A percentile compares a stretch with the other conserved stretches of the same genome.
phyloP scores from a whole-genome alignment of 2,888 invertebrate genomes.

The Nasonovia ribisnigri region DNA sequence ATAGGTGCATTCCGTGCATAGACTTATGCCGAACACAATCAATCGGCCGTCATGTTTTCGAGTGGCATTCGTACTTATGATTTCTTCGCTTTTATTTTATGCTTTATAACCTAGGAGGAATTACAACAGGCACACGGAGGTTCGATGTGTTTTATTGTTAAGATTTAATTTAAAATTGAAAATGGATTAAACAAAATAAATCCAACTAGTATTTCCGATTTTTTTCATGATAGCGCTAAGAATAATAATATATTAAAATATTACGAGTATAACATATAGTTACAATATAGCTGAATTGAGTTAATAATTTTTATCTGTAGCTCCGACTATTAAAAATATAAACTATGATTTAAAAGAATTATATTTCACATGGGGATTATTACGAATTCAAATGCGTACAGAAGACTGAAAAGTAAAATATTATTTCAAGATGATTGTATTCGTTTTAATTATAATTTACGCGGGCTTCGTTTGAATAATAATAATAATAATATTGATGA shows the following conservation, averaged over 20 bases:
- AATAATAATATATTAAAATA: neutral
- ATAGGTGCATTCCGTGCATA: neutral
- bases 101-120: neutral
- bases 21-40: neutral
- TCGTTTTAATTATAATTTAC: neutral
- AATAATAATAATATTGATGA: neutral
- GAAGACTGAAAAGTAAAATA: neutral
- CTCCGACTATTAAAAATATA: neutral
- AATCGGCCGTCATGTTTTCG: neutral
- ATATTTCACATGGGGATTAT: neutral
- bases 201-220: neutral
- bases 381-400: neutral
- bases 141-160: neutral
- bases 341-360: neutral
- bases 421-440: neutral
- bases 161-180: neutral
- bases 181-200: neutral
- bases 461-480: neutral
- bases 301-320: neutral
- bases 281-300: too few relatives aligned
- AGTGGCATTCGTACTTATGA: neutral
- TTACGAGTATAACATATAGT: neutral
- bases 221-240: neutral
- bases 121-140: too few relatives aligned
- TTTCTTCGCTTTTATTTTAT: neutral